Evolutionary conservation across 64 coral and sea anemone species (phyloP).

Genomic region (Astreopora myriophthalma): DNA sequence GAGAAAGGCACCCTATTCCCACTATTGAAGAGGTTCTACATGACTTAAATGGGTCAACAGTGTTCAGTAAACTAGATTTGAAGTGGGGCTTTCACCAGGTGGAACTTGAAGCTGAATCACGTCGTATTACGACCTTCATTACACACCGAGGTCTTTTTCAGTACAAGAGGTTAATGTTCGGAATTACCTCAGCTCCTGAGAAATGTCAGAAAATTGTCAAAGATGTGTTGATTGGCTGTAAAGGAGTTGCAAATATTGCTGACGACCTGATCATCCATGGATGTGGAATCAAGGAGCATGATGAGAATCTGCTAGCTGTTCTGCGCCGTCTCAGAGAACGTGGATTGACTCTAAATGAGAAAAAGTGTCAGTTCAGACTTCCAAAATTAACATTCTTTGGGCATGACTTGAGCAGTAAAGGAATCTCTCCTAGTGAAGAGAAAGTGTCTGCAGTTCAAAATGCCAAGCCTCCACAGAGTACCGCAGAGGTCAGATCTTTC

Average conservation of each 20-base stretch:
- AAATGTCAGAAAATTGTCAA: background rate
- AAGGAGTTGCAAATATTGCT: too few species aligned
- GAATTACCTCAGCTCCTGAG: background rate
- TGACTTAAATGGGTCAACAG: too few species aligned
- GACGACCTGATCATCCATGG: too few species aligned
- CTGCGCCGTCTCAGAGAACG: background rate
- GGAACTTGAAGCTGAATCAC: too few species aligned
- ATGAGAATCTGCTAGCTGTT: background rate
- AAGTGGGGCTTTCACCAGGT: too few species aligned
- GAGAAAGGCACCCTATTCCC: too few species aligned
- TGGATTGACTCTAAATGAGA: background rate
- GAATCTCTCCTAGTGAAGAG: background rate
- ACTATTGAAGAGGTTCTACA: too few species aligned
- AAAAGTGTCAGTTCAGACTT: conserved; percentile 12
- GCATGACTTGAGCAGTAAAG: background rate
- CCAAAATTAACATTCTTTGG: conserved; percentile 5
- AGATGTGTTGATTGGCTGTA: conserved; percentile 7
- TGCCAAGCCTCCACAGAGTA: background rate
- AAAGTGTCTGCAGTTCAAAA: background rate
- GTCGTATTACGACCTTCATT: too few species aligned
- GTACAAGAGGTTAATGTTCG: conserved; percentile 14
- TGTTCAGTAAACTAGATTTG: too few species aligned
- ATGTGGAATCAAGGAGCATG: too few species aligned
- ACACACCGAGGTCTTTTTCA: background rate
- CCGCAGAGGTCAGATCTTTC: conserved; percentile 7